Evolutionary conservation across 2,888 invertebrate genomes (phyloP), one percentile per base, ranked within the genome.

Genomic region (Heliconius aoede): DNA sequence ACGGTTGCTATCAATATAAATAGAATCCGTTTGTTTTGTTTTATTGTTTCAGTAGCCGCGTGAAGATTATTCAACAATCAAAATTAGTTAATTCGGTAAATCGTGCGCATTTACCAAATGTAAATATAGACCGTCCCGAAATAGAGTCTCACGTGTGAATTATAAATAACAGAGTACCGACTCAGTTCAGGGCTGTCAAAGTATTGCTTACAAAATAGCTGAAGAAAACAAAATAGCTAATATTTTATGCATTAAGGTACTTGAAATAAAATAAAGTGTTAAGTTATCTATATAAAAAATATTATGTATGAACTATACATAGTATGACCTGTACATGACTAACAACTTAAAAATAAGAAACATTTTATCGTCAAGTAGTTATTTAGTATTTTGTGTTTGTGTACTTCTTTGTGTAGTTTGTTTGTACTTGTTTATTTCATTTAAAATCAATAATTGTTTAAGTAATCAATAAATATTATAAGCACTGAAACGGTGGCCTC

Each of bases 101-200:
- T 64, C 40, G 40, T 21, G 40, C 58, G 46, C 69, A 65, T 69
- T 58, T 58, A 65, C 40, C 62, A 24, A 68, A 60, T 73, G 13
- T 65, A 78, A 73, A 76, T 76, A 73, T 78, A 76, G 80, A 73
- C 51, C 51, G 32, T 73, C 62, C 74, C 55, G 32, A 80, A 78
- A 76, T 78, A 78, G 18, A 13, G n/a, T 26, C 32, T 78, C 78
- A 78, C 75, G 78, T 73, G 79, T 68, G 28, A 15, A 26, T 36
- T 78, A 78, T 68, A 72, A 78, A 75, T 78, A 78, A 61, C 26
- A 21, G n/a, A n/a, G 21, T 24, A 36, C 40, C 26, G 21, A 21
- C n/a, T 60, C 24, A 13, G 60, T 61, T 72, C 58, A 72, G 72
- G 61, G 61, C 11, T 72, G 40, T n/a, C 40, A 36, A 60, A 60